Evolutionary conservation across 2,888 invertebrate genomes (phyloP), one percentile per base, ranked within the genome.

Genomic region (Scaptomyza reducta): DNA sequence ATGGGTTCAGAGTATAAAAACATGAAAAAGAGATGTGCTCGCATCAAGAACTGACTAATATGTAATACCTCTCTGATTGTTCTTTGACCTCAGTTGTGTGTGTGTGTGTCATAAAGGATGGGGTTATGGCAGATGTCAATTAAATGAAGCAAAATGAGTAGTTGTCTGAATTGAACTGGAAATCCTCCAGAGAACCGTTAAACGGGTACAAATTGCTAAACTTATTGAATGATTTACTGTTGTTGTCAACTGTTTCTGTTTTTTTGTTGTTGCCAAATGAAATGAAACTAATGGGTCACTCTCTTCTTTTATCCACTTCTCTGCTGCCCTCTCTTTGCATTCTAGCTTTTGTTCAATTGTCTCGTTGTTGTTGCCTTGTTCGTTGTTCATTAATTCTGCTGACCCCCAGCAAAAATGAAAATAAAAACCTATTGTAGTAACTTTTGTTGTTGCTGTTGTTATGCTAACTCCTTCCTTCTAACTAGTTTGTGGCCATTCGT

Each of bases 361-460:
- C 50, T 58, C 54, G n/a, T 55, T 44, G n/a, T 55, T 44, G 56
- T 45, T 69, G 50, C 51, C 51, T 57, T 59, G 50, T 35, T 61
- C 61, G 71, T 83, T 83, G 84, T 84, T 75, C 70, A 81, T 66
- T 76, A 81, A 81, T 81, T 35, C 13, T 16, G 53, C 66, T 75
- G 76, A 87, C 75, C 87, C 83, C 58, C 22, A 50, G 63, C 72
- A 68, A 68, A 65, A 69, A 76, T 66, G 61, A 3, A 35, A 35
- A 35, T n/a, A 35, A 35, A 35, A 11, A 3, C n/a, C 54, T 46
- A 46, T 33, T 45, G 29, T 47, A 45, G n/a, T 29, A 45, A 29
- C 13, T 40, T 40, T 61, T 68, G 55, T 68, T 45, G 42, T 51
- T 49, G 44, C 31, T 59, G 31, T 53, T 71, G 44, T 50, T 41